phyloP scores from a whole-genome alignment of 2,797 vertebrate species.

The Notoglanidium macrostoma region DNA sequence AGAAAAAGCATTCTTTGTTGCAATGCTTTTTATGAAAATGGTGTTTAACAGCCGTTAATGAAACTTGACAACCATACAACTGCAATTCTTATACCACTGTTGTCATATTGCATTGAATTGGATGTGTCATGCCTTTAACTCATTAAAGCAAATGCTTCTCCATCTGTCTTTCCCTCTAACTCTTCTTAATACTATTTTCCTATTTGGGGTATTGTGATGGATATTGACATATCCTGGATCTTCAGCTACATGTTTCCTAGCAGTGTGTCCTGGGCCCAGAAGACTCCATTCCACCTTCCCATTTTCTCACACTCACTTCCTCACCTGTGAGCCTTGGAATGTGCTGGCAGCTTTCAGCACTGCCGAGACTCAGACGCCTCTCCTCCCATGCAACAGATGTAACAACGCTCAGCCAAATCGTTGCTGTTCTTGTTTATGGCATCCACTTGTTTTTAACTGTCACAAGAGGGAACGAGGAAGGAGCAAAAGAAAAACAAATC shows the following conservation, averaged over 20 bases:
- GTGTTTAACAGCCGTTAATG: neutral
- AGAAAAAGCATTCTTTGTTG: neutral
- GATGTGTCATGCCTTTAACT: constrained; percentile 38
- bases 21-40: neutral
- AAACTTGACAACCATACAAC: neutral
- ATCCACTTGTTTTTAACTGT: constrained; percentile 41
- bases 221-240: constrained; percentile 19
- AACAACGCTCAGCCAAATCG: constrained; percentile 64
- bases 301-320: constrained; percentile 78
- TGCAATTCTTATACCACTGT: constrained; percentile 5
- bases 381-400: constrained; percentile 66
- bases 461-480: constrained; percentile 37
- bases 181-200: constrained; percentile 39
- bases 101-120: constrained; percentile 23
- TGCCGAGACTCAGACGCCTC: constrained; percentile 55
- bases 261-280: constrained; percentile 70
- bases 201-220: constrained; percentile 8
- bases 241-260: constrained; percentile 67
- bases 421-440: constrained; percentile 62
- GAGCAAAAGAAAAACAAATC: constrained; percentile 56
- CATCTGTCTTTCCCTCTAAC: constrained; percentile 63
- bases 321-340: constrained; percentile 80
- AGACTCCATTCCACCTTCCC: constrained; percentile 69
- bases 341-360: constrained; percentile 67
- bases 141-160: constrained; percentile 57